Percentiles rank a stretch among this genome's conserved stretches.
Evolutionary conservation across 2,888 invertebrate genomes (phyloP).

Genomic region (Oscheius myriophilus): DNA sequence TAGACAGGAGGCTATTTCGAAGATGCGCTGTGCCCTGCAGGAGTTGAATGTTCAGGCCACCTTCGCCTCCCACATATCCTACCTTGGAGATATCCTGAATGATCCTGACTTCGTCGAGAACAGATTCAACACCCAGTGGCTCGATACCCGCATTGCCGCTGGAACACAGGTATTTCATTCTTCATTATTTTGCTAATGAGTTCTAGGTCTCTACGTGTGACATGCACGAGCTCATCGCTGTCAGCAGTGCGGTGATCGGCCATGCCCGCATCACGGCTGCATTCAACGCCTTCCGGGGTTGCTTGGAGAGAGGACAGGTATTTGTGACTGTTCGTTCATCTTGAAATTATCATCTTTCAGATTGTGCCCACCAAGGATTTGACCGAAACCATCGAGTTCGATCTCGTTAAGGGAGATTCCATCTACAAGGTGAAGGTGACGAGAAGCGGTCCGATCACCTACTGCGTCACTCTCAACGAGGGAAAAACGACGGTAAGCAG

Average conservation of each 20-base stretch:
- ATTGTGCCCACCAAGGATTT: conserved; percentile 90
- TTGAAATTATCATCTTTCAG: conserved; percentile 13
- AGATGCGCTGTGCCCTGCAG: conserved; percentile 92
- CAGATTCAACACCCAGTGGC: conserved; percentile 93
- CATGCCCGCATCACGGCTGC: conserved; percentile 61
- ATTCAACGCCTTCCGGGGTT: conserved; percentile 65
- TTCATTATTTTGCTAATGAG: not conserved
- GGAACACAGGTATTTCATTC: conserved; percentile 38
- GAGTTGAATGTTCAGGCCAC: conserved; percentile 96
- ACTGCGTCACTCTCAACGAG: conserved; percentile 92
- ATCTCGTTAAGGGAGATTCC: conserved; percentile 87
- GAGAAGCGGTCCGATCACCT: conserved; percentile 89
- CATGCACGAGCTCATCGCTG: conserved; percentile 64
- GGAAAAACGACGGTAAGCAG: conserved; percentile 76
- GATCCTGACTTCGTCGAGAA: conserved; percentile 88
- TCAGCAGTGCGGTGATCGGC: conserved; percentile 68
- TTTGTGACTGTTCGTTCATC: not conserved
- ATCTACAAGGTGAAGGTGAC: conserved; percentile 83
- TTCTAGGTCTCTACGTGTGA: conserved; percentile 54
- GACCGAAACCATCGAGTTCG: conserved; percentile 86
- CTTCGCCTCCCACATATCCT: conserved; percentile 97
- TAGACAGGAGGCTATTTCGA: conserved; percentile 71
- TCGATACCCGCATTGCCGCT: conserved; percentile 90
- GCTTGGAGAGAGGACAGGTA: conserved; percentile 62
- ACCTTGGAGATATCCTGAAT: conserved; percentile 92